These are phyloP conservation scores for Caenorhabditis tropicalis DNA, from an alignment of 1,140 invertebrate species.

Conservation along the genomic window DNA sequence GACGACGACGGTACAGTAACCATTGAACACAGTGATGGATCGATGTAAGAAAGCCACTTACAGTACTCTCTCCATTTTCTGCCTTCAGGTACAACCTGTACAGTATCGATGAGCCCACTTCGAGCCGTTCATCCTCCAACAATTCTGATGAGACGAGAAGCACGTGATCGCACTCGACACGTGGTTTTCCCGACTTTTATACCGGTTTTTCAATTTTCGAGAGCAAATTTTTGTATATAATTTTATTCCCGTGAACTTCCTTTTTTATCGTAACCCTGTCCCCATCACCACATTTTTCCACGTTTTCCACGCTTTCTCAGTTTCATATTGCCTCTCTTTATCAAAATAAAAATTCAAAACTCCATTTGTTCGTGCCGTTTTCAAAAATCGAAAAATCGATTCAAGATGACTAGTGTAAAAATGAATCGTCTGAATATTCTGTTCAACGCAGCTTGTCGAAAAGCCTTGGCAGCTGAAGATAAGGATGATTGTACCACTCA, in stretches of 20 bases:
- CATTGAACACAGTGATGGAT: conserved; percentile 62
- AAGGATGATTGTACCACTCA: neutral
- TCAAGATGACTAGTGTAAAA: neutral
- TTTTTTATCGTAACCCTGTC: neutral
- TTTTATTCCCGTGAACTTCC: conserved; percentile 23
- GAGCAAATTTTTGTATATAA: neutral
- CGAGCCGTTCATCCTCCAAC: conserved; percentile 28
- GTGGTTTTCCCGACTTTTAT: neutral
- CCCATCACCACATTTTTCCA: neutral
- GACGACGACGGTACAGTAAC: conserved; percentile 66
- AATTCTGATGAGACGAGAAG: conserved; percentile 10
- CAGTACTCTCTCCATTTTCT: neutral
- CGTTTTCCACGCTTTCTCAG: neutral
- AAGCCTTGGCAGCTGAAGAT: neutral
- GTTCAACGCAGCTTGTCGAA: neutral
- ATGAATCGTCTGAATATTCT: neutral
- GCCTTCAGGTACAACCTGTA: conserved; percentile 58
- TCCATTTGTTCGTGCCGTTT: too few species aligned
- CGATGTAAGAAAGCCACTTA: conserved; percentile 44
- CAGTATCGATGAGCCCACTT: conserved; percentile 47
- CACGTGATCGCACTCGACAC: neutral
- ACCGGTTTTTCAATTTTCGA: neutral
- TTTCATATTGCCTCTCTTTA: neutral
- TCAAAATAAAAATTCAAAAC: neutral
- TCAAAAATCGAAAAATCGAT: neutral